Base-by-base conservation (phyloP, 2,888 invertebrate genomes). In the Cyclophora punctaria region DNA sequence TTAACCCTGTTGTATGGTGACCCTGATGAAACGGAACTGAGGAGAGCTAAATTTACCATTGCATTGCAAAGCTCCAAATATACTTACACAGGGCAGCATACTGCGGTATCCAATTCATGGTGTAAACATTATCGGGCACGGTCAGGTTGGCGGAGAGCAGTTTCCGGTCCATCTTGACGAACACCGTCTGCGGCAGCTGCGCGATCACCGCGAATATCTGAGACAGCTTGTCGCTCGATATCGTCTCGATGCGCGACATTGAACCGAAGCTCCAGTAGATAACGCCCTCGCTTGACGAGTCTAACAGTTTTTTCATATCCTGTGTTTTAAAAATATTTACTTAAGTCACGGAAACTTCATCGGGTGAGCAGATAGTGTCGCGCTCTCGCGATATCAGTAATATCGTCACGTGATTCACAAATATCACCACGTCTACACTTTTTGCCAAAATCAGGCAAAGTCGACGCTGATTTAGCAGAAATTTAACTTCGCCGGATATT, bases 181-280 rank as follows among this genome's bases (percentile, higher is more conserved):
- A 70, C 5, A 91, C 88, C 3, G 84, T 81, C 65, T 90, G 89
- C 7, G 90, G 83, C 44, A 91, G 63, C 41, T 85, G 78, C 0
- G 88, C 85, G 55, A 91, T 80, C 2, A 83, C 90, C 35, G 75
- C 71, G 57, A 91, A 84, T 57, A 91, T 85, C 48, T 78, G 78
- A 53, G 80, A 73, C 45, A 90, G 63, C 56, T 75, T 85, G 20
- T 83, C 76, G 41, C 70, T 71, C 0, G 90, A 86, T 56, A 91
- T 89, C 0, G 89, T 87, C 67, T 90, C 90, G 41, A 90, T 89
- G 34, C 84, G 72, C 1, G 91, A 78, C 86, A 91, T 89, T 4
- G 91, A 91, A 5, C 91, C 91, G 62, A 91, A 89, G 57, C 90
- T 90, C 78, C 91, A 89, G 66, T 90, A 91, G 51, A 91, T 88